Conservation (phyloP, 2,888 invertebrate genomes). For the Augiades crinisus region DNA sequence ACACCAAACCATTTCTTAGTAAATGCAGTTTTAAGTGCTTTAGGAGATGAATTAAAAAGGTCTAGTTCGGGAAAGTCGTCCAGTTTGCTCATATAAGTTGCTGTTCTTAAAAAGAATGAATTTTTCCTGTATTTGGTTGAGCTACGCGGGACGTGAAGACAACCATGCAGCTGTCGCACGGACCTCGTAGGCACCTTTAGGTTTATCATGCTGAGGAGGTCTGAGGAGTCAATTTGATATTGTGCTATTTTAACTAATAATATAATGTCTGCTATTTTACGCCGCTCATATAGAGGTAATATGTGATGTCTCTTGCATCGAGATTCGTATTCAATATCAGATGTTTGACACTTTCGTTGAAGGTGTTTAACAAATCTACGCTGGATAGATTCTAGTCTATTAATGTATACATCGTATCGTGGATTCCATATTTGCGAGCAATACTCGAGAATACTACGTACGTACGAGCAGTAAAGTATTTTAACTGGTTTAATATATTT, state of each 20-base stretch:
- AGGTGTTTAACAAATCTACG: background rate
- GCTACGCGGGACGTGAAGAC: background rate
- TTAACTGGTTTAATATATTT: slow-evolving; percentile 3
- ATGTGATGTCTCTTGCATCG: background rate
- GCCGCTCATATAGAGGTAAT: background rate
- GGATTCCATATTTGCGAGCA: slow-evolving; percentile 23
- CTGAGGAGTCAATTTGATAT: background rate
- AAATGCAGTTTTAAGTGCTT: background rate
- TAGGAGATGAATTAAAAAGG: background rate
- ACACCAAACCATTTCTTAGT: background rate
- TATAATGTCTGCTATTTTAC: background rate
- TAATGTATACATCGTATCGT: background rate
- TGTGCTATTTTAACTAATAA: background rate
- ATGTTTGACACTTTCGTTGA: background rate
- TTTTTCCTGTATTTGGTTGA: background rate
- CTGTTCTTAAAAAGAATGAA: background rate
- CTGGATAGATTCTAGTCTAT: slow-evolving; percentile 13
- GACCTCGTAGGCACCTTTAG: background rate
- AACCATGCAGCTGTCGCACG: background rate
- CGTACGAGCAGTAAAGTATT: slow-evolving; percentile 14
- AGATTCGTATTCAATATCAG: background rate
- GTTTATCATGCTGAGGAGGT: background rate
- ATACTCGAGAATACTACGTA: slow-evolving; percentile 19
- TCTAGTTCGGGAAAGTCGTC: background rate
- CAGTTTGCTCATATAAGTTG: background rate